These are phyloP conservation scores for Manis pentadactyla DNA, from an alignment of 2,797 vertebrate genomes.

Conservation along the genomic window DNA sequence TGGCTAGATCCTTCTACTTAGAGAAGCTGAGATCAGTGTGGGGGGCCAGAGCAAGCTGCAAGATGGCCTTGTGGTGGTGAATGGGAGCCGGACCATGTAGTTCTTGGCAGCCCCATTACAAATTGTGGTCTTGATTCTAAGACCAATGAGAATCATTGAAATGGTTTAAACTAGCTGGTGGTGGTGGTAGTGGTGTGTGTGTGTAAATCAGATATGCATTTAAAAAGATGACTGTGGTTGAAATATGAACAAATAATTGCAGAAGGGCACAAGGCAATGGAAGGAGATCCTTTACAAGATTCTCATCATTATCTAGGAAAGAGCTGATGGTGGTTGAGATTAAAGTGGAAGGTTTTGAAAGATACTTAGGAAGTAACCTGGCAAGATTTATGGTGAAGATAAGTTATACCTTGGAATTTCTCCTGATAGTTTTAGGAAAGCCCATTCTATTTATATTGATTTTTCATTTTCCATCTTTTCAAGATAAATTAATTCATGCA, in stretches of 20 bases:
- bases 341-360: neutral
- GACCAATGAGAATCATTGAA: neutral
- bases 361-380: neutral
- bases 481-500: neutral
- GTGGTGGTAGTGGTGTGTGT: neutral
- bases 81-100: neutral
- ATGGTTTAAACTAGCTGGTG: neutral
- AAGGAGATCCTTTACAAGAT: neutral
- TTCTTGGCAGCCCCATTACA: neutral
- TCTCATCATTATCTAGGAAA: neutral
- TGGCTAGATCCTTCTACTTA: too few relatives aligned
- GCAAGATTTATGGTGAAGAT: neutral
- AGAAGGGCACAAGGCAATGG: neutral
- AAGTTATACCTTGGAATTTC: neutral
- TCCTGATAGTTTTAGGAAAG: neutral
- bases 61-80: neutral
- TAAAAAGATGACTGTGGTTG: neutral
- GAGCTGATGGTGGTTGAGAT: neutral
- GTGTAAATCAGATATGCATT: neutral
- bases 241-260: neutral
- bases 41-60: too few relatives aligned
- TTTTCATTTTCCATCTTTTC: neutral
- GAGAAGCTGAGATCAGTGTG: neutral
- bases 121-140: neutral
- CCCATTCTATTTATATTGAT: neutral